Percentiles rank a stretch among this genome's conserved stretches.
These are phyloP conservation scores for Caenorhabditis briggsae DNA, from an alignment of 1,140 invertebrate species.

Conservation along the genomic window DNA sequence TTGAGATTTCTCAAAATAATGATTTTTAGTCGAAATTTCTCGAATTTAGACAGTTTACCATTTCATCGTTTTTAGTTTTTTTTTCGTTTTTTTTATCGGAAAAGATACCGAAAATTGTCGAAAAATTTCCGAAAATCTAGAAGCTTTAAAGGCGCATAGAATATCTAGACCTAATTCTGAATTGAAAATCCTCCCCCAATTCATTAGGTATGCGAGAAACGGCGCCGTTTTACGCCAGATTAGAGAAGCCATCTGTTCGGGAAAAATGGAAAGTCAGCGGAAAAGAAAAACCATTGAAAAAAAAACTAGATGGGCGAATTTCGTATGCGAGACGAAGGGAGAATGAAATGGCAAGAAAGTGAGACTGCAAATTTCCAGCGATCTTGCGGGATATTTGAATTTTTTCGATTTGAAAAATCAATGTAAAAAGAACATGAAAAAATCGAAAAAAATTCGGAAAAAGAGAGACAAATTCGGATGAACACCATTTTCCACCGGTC, in stretches of 20 bases:
- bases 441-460: not conserved
- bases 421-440: not conserved
- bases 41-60: no score
- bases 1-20: no score
- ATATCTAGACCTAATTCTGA: no score
- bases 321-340: not conserved
- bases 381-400: no score
- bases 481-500: constrained; percentile 20
- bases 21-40: no score
- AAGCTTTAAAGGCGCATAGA: no score
- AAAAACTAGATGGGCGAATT: constrained; percentile 25
- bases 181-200: no score
- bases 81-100: no score
- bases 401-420: not conserved
- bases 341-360: not conserved
- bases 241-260: constrained; percentile 23
- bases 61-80: no score
- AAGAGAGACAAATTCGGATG: constrained; percentile 18
- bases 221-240: constrained; percentile 23
- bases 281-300: not conserved
- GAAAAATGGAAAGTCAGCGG: not conserved
- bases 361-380: not conserved
- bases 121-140: no score
- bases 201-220: constrained; percentile 29
- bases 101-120: no score